Percentiles rank a stretch among this genome's conserved stretches.
Evolutionary conservation across 2,888 invertebrate species (phyloP).

Genomic region (Drosophila quinaria): DNA sequence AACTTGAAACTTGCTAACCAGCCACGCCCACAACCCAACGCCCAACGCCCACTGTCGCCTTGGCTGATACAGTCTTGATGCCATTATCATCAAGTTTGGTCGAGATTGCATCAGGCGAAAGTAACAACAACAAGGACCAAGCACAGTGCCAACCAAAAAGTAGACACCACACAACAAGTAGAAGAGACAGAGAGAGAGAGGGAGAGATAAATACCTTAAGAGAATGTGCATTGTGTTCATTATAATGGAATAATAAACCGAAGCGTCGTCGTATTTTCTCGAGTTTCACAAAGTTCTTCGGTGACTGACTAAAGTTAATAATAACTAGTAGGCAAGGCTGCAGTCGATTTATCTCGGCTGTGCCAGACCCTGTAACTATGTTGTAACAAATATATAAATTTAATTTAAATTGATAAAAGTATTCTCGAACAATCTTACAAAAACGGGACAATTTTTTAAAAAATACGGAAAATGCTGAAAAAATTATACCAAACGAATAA

Average conservation of each 20-base stretch:
- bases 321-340: conserved; percentile 26
- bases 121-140: conserved; percentile 65
- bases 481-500: too few species aligned
- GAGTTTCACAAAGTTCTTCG: conserved; percentile 45
- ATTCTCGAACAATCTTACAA: too few species aligned
- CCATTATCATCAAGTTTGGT: conserved; percentile 58
- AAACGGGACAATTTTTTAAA: too few species aligned
- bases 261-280: conserved; percentile 47
- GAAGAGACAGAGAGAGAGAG: not conserved
- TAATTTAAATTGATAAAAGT: not conserved
- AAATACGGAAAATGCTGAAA: not conserved
- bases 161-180: conserved; percentile 32
- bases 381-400: not conserved
- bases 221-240: conserved; percentile 77
- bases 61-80: conserved; percentile 26
- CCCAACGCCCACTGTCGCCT: not conserved
- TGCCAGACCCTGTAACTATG: not conserved
- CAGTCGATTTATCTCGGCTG: not conserved
- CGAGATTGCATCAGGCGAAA: conserved; percentile 72
- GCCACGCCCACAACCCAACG: conserved; percentile 31
- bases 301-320: conserved; percentile 52
- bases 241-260: conserved; percentile 80
- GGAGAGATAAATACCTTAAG: conserved; percentile 25
- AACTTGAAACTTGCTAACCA: conserved; percentile 65
- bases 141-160: conserved; percentile 66